Conservation (phyloP, 2,113 vertebrate genomes). For the Corythoichthys haematopterus region DNA sequence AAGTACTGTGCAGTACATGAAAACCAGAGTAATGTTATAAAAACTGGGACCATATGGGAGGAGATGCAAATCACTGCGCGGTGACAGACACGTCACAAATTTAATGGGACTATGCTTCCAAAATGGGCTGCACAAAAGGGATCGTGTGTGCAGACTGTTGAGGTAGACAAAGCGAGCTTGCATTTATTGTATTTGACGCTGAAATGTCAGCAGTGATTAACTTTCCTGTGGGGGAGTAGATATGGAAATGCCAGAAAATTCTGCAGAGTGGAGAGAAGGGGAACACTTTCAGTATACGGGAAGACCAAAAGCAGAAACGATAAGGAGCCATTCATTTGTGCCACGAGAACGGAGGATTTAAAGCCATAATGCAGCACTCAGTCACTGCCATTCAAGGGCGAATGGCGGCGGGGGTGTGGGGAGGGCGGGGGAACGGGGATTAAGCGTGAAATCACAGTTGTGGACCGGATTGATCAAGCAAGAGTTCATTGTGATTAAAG, state of each 20-base stretch:
- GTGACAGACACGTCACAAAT: background rate
- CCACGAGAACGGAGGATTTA: background rate
- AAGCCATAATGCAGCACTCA: constrained; percentile 7
- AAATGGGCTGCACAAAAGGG: constrained; percentile 2
- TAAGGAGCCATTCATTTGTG: constrained; percentile 1
- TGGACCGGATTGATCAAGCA: background rate
- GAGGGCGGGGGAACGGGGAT: background rate
- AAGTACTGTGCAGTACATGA: background rate
- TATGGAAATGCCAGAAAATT: constrained; percentile 9
- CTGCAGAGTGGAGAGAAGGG: background rate
- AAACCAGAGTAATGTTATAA: constrained; percentile 3
- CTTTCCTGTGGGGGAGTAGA: constrained; percentile 8
- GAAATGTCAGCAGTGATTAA: constrained; percentile 7
- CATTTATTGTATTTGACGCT: constrained; percentile 8
- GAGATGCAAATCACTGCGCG: background rate
- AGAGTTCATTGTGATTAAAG: constrained; percentile 12
- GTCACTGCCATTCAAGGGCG: constrained; percentile 5
- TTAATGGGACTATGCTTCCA: background rate
- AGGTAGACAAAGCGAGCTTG: constrained; percentile 5
- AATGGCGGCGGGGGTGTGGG: background rate
- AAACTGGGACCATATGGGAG: background rate
- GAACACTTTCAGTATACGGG: background rate
- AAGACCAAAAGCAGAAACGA: constrained; percentile 1
- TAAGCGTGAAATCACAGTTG: constrained; percentile 11
- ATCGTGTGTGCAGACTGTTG: background rate